These are phyloP conservation scores for Acrocephalus scirpaceus DNA, from an alignment of 2,797 vertebrate species.

Conservation along the genomic window DNA sequence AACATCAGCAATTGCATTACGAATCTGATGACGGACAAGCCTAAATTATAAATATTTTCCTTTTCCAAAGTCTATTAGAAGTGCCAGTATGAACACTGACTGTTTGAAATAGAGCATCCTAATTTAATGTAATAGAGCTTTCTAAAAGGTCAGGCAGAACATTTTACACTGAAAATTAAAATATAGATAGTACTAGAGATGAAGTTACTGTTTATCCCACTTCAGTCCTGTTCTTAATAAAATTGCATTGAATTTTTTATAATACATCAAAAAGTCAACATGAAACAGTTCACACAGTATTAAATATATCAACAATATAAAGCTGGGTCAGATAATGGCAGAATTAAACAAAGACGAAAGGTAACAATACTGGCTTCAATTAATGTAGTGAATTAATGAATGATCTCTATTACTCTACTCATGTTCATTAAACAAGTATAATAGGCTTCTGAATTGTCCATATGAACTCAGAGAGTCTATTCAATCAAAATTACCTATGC, in stretches of 20 bases:
- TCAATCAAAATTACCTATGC: slow-evolving; percentile 67
- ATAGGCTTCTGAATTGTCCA: slow-evolving; percentile 59
- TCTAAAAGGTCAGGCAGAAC: slow-evolving; percentile 61
- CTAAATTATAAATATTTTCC: slow-evolving; percentile 56
- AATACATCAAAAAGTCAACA: slow-evolving; percentile 49
- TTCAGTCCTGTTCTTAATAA: slow-evolving; percentile 26
- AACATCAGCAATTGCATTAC: not conserved
- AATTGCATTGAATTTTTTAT: slow-evolving; percentile 42
- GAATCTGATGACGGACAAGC: not conserved
- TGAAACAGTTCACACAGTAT: slow-evolving; percentile 26
- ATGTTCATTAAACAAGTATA: slow-evolving; percentile 65
- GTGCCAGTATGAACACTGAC: not conserved
- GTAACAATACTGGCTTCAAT: slow-evolving; percentile 49
- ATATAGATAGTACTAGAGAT: slow-evolving; percentile 1
- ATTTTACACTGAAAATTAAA: slow-evolving; percentile 54
- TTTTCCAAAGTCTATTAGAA: slow-evolving; percentile 23
- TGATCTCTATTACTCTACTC: slow-evolving; percentile 52
- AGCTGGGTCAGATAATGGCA: slow-evolving; percentile 40
- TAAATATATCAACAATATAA: slow-evolving; percentile 52
- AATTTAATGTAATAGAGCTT: slow-evolving; percentile 26
- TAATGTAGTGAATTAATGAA: slow-evolving; percentile 65
- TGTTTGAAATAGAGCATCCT: slow-evolving; percentile 2
- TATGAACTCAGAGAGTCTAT: slow-evolving; percentile 46
- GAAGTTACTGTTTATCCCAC: slow-evolving; percentile 40
- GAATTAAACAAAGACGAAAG: slow-evolving; percentile 47